Percentiles rank a stretch among this genome's conserved stretches.
phyloP scores from a whole-genome alignment of 1,140 invertebrate species.

The Holcopasites calliopsidis region DNA sequence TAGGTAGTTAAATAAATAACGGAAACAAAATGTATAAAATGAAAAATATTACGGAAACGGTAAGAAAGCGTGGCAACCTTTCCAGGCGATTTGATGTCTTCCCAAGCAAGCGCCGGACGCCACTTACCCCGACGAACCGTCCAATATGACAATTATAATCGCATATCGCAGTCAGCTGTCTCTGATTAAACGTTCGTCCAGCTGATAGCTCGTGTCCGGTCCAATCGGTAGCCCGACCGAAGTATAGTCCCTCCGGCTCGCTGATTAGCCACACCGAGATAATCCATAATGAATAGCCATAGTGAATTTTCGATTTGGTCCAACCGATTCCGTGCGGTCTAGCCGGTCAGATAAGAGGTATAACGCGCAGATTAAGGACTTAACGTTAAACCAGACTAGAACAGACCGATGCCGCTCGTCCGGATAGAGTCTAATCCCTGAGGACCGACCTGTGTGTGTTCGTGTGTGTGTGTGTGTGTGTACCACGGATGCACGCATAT shows the following conservation, averaged over 20 bases:
- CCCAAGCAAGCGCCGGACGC: no score
- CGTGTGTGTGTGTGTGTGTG: background rate
- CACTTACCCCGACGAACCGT: slow-evolving; percentile 25
- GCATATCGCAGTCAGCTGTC: no score
- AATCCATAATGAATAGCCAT: slow-evolving; percentile 37
- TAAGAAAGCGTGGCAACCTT: no score
- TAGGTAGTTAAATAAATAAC: no score
- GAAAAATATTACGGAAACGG: no score
- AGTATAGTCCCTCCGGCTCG: slow-evolving; percentile 19
- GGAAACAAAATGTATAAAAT: no score
- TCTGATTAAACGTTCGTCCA: background rate
- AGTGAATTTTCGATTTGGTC: slow-evolving; percentile 36
- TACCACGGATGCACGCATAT: slow-evolving; percentile 32
- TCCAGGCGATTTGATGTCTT: no score
- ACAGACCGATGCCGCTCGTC: slow-evolving; percentile 29
- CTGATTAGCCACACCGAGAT: slow-evolving; percentile 13
- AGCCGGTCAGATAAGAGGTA: slow-evolving; percentile 38
- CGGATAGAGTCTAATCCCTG: slow-evolving; percentile 38
- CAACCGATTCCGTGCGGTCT: slow-evolving; percentile 19
- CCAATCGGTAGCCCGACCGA: background rate
- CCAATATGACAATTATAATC: background rate
- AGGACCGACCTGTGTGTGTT: no score
- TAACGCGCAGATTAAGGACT: slow-evolving; percentile 46
- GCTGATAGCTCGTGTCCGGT: background rate
- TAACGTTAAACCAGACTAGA: slow-evolving; percentile 3